Conservation (phyloP, 1,140 invertebrate species). For the Neodiprion fabricii region DNA sequence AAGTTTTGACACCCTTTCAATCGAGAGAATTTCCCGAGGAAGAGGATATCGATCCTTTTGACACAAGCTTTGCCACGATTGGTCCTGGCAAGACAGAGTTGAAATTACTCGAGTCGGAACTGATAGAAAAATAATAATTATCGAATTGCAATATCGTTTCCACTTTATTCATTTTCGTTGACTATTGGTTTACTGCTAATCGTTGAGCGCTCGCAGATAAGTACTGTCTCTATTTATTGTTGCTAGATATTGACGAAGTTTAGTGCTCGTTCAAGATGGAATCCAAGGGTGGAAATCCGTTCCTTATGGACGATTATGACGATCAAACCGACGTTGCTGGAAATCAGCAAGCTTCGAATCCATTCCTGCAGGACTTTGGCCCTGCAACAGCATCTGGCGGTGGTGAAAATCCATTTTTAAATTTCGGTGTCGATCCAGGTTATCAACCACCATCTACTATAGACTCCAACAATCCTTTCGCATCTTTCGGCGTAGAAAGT, state of each 20-base stretch:
- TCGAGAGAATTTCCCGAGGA: conserved; percentile 35
- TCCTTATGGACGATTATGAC: conserved; percentile 73
- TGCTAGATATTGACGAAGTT: neutral
- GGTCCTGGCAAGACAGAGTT: conserved; percentile 68
- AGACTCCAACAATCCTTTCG: conserved; percentile 68
- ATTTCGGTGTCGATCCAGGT: conserved; percentile 57
- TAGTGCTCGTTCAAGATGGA: conserved; percentile 62
- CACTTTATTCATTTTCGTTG: conserved; percentile 33
- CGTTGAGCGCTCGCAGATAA: neutral
- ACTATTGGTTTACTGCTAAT: conserved; percentile 22
- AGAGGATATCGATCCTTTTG: conserved; percentile 70
- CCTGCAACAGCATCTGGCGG: conserved; percentile 35
- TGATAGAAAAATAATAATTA: conserved; percentile 45
- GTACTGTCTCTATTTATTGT: neutral
- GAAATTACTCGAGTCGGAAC: conserved; percentile 67
- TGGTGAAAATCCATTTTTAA: conserved; percentile 69
- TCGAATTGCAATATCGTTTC: neutral
- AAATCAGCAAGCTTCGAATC: conserved; percentile 67
- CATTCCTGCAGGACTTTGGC: conserved; percentile 71
- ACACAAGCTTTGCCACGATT: conserved; percentile 68
- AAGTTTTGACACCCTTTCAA: conserved; percentile 57
- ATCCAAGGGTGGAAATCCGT: conserved; percentile 72
- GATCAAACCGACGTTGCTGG: conserved; percentile 46
- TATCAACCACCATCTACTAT: conserved; percentile 44
- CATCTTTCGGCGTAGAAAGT: conserved; percentile 56